Evolutionary conservation across 2,888 invertebrate species (phyloP).

Genomic region (Embidobia sp.): DNA sequence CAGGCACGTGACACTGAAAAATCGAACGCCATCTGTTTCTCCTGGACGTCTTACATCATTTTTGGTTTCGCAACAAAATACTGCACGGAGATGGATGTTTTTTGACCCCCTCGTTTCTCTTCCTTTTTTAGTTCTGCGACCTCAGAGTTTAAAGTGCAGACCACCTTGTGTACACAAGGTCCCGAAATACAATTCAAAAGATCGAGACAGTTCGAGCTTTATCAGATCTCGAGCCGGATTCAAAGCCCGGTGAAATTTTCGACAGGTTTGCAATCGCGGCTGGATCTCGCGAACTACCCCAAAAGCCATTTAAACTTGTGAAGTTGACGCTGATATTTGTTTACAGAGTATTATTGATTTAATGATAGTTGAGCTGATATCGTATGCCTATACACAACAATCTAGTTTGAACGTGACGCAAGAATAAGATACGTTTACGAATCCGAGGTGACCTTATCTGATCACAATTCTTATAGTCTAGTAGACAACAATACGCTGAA

Average conservation of each 20-base stretch:
- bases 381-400: constrained; percentile 19
- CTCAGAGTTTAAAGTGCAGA: neutral
- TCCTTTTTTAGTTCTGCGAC: neutral
- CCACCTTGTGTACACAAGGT: constrained; percentile 10
- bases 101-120: too few species aligned
- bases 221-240: constrained; percentile 46
- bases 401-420: constrained; percentile 21
- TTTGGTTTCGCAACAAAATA: constrained; percentile 32
- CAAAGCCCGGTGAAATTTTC: constrained; percentile 20
- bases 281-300: constrained; percentile 28
- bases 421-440: constrained; percentile 37
- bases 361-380: constrained; percentile 44
- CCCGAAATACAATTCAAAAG: constrained; percentile 28
- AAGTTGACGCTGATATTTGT: constrained; percentile 35
- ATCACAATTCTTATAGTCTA: constrained; percentile 1
- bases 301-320: constrained; percentile 13
- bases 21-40: constrained; percentile 30
- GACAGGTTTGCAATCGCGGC: constrained; percentile 39
- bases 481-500: neutral
- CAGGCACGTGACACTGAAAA: constrained; percentile 29
- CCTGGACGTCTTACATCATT: neutral
- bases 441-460: constrained; percentile 33
- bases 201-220: constrained; percentile 30
- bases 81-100: neutral
- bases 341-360: constrained; percentile 50